A percentile compares a stretch with the other conserved stretches of the same genome.
These are phyloP conservation scores for Calliphora vomitoria DNA, from an alignment of 2,888 invertebrate species.

Conservation along the genomic window DNA sequence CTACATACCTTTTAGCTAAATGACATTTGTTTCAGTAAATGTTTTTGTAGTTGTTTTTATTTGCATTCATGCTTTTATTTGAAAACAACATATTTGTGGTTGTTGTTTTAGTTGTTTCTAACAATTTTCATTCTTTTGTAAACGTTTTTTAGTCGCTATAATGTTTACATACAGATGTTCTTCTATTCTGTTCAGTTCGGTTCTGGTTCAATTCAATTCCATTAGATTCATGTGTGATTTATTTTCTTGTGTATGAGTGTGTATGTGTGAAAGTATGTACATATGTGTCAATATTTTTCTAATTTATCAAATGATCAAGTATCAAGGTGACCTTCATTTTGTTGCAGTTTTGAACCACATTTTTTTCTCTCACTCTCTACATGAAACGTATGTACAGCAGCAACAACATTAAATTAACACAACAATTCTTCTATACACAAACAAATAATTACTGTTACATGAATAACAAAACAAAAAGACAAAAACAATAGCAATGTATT, in stretches of 20 bases:
- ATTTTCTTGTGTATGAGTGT: not conserved
- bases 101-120: conserved; percentile 9
- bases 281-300: conserved; percentile 35
- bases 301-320: conserved; percentile 64
- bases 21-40: conserved; percentile 1
- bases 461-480: not conserved
- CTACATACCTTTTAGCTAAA: not conserved
- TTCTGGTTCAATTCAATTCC: not conserved
- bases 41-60: not conserved
- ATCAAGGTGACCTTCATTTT: conserved; percentile 71
- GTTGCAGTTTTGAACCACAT: conserved; percentile 48
- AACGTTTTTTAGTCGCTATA: conserved; percentile 2
- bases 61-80: conserved; percentile 5
- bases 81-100: conserved; percentile 5
- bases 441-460: conserved; percentile 16
- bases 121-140: conserved; percentile 22
- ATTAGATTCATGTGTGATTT: conserved; percentile 21
- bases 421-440: conserved; percentile 22
- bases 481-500: conserved; percentile 22
- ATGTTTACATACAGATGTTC: conserved; percentile 21
- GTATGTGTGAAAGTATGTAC: not conserved
- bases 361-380: conserved; percentile 36
- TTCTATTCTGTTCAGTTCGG: not conserved
- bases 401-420: conserved; percentile 27
- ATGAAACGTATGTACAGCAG: not conserved